Base-by-base conservation (phyloP, 1,140 invertebrate species). In the Bombus fervidus region DNA sequence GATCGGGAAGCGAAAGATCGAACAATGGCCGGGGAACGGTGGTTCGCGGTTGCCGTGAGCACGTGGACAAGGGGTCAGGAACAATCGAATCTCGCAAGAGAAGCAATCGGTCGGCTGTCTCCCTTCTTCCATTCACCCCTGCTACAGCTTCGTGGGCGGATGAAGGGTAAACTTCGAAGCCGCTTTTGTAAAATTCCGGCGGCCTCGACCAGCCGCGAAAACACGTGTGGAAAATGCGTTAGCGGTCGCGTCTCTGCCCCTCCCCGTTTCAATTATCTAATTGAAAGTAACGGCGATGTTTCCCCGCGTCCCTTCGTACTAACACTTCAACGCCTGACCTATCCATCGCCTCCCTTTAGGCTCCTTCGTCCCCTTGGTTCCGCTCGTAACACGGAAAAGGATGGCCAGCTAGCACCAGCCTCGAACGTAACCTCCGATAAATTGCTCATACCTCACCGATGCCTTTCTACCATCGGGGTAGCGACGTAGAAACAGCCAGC, bases 241-340 rank as follows among this genome's bases (percentile, higher is more conserved):
- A 83, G 83, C n/a, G 53, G 85, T 41, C 76, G 78, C n/a, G 2
- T 57, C 62, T 34, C 76, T 31, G 31, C 74, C 86, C 85, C 81
- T 72, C 88, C 83, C 87, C 83, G 73, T 93, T 93, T 92, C 91
- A 93, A 93, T 93, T 93, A 93, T 90, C 91, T 93, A 93, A 94
- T 94, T 93, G 93, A 93, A 93, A 92, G 88, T 84, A 74, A 87
- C 77, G 86, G 68, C 57, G 75, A 74, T 64, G 69, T 53, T 59
- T 18, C 81, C 66, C 39, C 31, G 43, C 41, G 34, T 41, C 34
- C 39, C 69, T 31, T 66, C 22, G 9, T 53, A 13, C 73, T 22
- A 22, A 68, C 79, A 37, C 41, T 75, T 79, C 71, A 59, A 31
- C 64, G 53, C 25, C n/a, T 73, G 69, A 81, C 59, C 59, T 81